Evolutionary conservation across 2,113 vertebrate genomes (phyloP).

Genomic region (Hippolais icterina): DNA sequence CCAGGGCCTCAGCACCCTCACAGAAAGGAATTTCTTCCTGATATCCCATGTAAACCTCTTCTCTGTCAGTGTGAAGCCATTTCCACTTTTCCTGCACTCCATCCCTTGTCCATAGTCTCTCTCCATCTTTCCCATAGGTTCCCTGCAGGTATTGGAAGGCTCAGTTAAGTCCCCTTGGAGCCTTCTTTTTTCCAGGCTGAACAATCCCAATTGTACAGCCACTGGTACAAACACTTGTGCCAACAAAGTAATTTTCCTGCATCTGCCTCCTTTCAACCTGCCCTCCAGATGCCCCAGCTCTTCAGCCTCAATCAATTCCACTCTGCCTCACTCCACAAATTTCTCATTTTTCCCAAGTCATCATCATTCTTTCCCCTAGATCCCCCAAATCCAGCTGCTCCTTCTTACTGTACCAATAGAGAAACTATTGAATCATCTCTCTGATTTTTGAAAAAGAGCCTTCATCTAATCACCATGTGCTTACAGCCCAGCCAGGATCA

Average conservation of each 20-base stretch:
- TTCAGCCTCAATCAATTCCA: neutral
- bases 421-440: neutral
- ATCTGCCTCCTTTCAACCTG: neutral
- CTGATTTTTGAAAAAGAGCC: neutral
- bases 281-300: neutral
- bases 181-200: neutral
- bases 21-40: accelerated
- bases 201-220: neutral
- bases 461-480: neutral
- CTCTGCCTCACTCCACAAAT: neutral
- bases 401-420: neutral
- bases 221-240: neutral
- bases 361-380: neutral
- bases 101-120: neutral
- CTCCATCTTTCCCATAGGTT: neutral
- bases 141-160: neutral
- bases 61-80: neutral
- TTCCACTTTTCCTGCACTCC: neutral
- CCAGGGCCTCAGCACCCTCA: neutral
- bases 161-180: accelerated
- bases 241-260: neutral
- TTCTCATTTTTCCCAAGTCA: neutral
- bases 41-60: accelerated
- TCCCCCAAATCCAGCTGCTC: neutral
- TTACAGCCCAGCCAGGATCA: neutral